Conservation (phyloP, 2,888 invertebrate genomes). For the Nomada fucata region DNA sequence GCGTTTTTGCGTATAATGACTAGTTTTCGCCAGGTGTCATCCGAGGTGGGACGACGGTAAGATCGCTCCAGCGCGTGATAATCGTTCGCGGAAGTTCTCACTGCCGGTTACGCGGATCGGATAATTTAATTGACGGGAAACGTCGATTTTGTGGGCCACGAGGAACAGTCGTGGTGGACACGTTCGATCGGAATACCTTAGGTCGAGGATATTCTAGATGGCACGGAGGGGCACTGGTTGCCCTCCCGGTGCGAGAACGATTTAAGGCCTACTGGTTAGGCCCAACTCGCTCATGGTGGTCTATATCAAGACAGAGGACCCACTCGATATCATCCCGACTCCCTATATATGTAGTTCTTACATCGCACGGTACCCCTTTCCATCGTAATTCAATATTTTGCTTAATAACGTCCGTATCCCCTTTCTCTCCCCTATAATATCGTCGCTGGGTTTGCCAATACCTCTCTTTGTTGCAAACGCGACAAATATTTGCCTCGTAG, state of each 20-base stretch:
- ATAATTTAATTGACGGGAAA: conserved; percentile 56
- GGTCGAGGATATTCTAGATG: conserved; percentile 78
- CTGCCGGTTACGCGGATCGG: conserved; percentile 25
- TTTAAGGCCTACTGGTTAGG: conserved; percentile 81
- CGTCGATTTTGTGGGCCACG: conserved; percentile 62
- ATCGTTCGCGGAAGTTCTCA: conserved; percentile 50
- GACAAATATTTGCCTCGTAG: background rate
- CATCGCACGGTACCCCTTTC: conserved; percentile 41
- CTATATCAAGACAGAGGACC: conserved; percentile 78
- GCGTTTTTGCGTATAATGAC: too few relatives aligned
- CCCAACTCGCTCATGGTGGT: conserved; percentile 77
- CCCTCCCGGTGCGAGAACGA: conserved; percentile 82
- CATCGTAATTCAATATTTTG: conserved; percentile 60
- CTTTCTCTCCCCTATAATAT: conserved; percentile 13
- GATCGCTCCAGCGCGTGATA: background rate
- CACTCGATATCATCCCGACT: conserved; percentile 72
- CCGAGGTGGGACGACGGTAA: background rate
- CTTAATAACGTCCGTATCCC: conserved; percentile 35
- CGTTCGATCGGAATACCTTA: conserved; percentile 76
- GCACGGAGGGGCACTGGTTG: conserved; percentile 75
- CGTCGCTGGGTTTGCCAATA: background rate
- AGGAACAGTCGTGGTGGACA: conserved; percentile 52
- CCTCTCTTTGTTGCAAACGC: background rate
- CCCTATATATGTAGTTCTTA: conserved; percentile 62
- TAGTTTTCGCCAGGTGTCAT: background rate